phyloP scores from a whole-genome alignment of 2,113 vertebrate species.

The Ellobius talpinus region DNA sequence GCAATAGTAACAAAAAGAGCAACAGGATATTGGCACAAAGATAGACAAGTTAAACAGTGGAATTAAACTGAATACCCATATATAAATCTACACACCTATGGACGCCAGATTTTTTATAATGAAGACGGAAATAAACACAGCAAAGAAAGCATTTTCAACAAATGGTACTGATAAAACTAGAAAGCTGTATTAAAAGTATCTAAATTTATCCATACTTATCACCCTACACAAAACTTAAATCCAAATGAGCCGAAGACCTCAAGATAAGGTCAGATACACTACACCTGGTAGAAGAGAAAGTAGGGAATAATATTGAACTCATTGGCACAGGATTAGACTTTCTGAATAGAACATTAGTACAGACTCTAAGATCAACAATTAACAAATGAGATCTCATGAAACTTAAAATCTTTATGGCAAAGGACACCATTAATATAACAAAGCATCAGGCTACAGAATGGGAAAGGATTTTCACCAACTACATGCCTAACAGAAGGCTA shows the following conservation, averaged over 20 bases:
- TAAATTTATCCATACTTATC: neutral
- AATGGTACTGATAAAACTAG: neutral
- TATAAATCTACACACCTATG: neutral
- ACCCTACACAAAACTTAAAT: neutral
- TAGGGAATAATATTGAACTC: neutral
- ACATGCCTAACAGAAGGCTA: neutral
- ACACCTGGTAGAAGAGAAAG: neutral
- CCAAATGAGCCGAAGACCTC: neutral
- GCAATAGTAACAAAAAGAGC: neutral
- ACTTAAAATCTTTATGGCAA: neutral
- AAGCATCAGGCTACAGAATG: neutral
- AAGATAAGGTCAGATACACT: neutral
- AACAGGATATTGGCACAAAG: neutral
- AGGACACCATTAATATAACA: neutral
- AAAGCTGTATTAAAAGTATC: neutral
- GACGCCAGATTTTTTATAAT: neutral
- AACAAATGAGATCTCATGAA: neutral
- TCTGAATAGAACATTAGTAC: neutral
- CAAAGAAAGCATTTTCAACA: neutral
- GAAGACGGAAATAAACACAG: neutral
- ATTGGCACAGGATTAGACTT: neutral
- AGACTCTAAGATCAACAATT: neutral
- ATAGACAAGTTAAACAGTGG: neutral
- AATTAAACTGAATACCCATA: neutral
- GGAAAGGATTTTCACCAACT: neutral